A percentile compares a stretch with the other conserved stretches of the same genome.
These are phyloP conservation scores for pig (Sus scrofa) DNA, from an alignment of 2,113 vertebrate species.

Conservation along the genomic window DNA sequence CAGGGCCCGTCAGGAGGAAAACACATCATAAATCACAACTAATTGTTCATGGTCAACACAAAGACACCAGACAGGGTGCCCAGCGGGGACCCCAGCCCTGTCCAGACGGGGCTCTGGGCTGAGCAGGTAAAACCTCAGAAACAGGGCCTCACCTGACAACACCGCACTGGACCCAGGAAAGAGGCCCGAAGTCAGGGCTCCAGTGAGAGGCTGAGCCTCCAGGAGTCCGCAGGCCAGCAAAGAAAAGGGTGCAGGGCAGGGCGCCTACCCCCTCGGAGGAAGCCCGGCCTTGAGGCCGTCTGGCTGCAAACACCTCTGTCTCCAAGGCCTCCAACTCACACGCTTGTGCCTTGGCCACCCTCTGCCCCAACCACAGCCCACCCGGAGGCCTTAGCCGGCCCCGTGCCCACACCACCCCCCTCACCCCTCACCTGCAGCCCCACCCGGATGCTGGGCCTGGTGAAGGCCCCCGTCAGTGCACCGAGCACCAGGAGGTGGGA, in stretches of 20 bases:
- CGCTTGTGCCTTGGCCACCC: not conserved
- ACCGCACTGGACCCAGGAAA: accelerated
- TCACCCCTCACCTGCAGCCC: conserved; percentile 69
- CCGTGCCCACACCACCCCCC: too few relatives aligned
- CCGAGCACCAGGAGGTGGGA: conserved; percentile 93
- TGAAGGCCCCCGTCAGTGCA: conserved; percentile 36
- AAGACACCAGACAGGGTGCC: not conserved
- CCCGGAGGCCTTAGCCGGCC: not conserved
- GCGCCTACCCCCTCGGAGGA: accelerated
- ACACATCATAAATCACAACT: too few relatives aligned
- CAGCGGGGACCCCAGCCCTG: too few relatives aligned
- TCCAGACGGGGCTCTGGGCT: accelerated
- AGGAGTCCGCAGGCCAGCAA: not conserved
- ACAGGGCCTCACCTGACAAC: not conserved
- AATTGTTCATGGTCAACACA: not conserved
- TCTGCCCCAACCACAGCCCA: not conserved
- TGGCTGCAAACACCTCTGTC: not conserved
- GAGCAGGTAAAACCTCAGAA: too few relatives aligned
- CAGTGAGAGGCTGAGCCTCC: not conserved
- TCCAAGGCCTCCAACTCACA: not conserved
- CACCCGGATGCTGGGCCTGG: accelerated
- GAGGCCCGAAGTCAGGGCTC: not conserved
- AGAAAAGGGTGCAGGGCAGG: not conserved
- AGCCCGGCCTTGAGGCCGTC: accelerated
- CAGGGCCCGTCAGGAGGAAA: not conserved